Conservation (phyloP, 2,797 vertebrate species). For the Sebastes hubbsi region DNA sequence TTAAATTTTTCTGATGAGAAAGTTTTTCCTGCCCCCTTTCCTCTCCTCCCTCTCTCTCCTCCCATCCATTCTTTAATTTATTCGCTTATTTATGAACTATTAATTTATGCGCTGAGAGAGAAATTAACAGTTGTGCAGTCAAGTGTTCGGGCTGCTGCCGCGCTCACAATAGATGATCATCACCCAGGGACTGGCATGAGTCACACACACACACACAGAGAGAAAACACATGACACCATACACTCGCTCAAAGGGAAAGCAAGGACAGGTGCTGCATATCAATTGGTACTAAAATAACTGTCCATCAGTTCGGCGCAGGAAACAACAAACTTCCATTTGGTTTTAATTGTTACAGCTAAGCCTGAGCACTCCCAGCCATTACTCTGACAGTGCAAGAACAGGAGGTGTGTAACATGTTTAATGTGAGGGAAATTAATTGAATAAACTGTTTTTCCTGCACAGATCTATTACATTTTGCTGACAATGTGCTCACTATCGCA, state of each 20-base stretch:
- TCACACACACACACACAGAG: conserved; percentile 18
- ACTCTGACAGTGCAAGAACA: conserved; percentile 11
- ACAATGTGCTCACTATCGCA: conserved; percentile 27
- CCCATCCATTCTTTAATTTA: conserved; percentile 83
- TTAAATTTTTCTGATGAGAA: conserved; percentile 88
- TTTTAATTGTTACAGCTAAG: conserved; percentile 54
- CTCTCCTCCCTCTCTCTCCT: conserved; percentile 72
- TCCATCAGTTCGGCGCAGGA: conserved; percentile 41
- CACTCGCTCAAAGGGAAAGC: conserved; percentile 16
- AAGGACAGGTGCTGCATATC: conserved; percentile 48
- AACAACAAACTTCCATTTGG: conserved; percentile 43
- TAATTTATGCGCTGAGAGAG: conserved; percentile 81
- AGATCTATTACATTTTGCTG: conserved; percentile 37
- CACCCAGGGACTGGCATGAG: conserved; percentile 54
- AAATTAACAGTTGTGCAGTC: conserved; percentile 83
- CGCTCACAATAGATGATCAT: conserved; percentile 69
- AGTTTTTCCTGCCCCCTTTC: conserved; percentile 76
- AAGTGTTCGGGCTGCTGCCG: conserved; percentile 70
- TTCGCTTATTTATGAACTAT: conserved; percentile 85
- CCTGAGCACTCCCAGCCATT: conserved; percentile 18
- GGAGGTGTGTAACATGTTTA: conserved; percentile 40
- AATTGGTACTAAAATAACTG: conserved; percentile 38
- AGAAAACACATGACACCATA: conserved; percentile 10
- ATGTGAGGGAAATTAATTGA: conserved; percentile 44
- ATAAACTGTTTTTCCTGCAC: conserved; percentile 28